Base-by-base conservation (phyloP, 2,797 vertebrate species). In the Ceryle rudis region DNA sequence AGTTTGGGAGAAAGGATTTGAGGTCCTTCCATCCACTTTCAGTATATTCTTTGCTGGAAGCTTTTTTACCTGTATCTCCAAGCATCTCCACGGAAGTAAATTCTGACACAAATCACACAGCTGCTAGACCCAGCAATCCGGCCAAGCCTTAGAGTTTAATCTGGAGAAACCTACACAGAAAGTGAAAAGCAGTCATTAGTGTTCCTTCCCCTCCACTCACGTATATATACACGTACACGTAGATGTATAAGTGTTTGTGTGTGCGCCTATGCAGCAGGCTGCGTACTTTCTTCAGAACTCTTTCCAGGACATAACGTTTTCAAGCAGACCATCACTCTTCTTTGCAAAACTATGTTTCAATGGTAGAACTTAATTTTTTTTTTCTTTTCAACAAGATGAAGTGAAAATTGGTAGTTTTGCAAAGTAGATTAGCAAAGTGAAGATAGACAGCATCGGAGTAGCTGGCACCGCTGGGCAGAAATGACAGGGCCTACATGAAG, bases 371-470 rank as follows among this genome's bases (percentile, higher is more conserved):
- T 81, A 77, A 13, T 26, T 94, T 21, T 93, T 93, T 89, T 75
- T 26, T 64, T 61, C 44, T 84, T 89, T 93, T 86, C 64, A 81
- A 19, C 14, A 60, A 78, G 52, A 80, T 55, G 55, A 96, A 93
- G 49, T 49, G 35, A 60, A 96, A 89, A 88, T 47, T 78, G 81
- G 29, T 51, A 61, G 55, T 21, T 93, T 82, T 90, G 70, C 52
- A 84, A 94, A 96, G 49, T 12, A 66, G 51, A 84, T 96, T 89
- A 94, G 39, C 2, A 1, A 89, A 89, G 55, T 75, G 72, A 89
- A 91, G 74, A 44, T 19, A 65, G 22, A 35, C 0, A 0, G 21
- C 42, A 49, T 10, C 0, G 0, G 41, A 55, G 26, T 6, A 75
- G 26, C 44, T 65, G 66, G 54, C 46, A 52, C 21, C 1, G 1